Evolutionary conservation across 2,113 vertebrate species (phyloP).

Genomic region (Macaca mulatta): DNA sequence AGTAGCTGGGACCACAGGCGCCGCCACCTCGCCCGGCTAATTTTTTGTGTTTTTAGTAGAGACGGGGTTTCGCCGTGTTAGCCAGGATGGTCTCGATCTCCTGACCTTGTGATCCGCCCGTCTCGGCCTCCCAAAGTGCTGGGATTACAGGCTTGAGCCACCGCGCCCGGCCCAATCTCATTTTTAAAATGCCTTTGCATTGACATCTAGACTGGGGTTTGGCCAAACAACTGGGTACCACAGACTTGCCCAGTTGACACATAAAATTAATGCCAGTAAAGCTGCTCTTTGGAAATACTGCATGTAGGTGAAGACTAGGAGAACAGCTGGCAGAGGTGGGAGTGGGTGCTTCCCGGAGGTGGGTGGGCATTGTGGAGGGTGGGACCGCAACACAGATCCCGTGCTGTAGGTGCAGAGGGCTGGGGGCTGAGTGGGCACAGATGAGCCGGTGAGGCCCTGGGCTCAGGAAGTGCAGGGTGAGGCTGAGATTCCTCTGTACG

Average conservation of each 20-base stretch:
- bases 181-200: background rate
- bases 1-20: no score
- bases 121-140: no score
- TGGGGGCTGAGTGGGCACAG: background rate
- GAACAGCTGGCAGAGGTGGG: background rate
- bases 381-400: background rate
- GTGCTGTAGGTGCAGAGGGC: background rate
- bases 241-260: background rate
- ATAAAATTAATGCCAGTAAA: no score
- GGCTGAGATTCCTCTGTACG: accelerated
- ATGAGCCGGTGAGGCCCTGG: accelerated
- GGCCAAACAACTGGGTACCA: background rate
- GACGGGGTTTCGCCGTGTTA: no score
- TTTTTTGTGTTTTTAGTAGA: no score
- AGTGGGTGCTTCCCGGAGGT: accelerated
- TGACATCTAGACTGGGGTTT: background rate
- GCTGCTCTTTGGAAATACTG: accelerated
- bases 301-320: background rate
- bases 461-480: background rate
- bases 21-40: no score
- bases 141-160: no score
- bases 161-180: accelerated
- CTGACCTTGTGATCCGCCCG: accelerated
- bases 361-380: background rate
- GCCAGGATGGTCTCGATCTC: no score